Percentiles rank a stretch among this genome's conserved stretches.
Conservation (phyloP, 1,140 invertebrate species). For the Drosophila tropicalis region DNA sequence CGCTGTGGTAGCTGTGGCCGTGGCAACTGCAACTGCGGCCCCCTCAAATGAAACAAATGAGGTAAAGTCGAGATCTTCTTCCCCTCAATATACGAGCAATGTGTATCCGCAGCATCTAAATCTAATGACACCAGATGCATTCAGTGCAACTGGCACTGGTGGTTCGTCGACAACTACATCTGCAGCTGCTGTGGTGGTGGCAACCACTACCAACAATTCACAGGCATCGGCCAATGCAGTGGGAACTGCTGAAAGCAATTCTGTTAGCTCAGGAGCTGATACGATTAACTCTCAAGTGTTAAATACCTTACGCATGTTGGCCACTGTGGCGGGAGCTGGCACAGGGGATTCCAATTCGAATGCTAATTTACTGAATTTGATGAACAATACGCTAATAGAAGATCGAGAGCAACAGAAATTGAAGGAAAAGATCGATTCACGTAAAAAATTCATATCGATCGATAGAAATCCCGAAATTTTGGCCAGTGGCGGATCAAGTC, state of each 20-base stretch:
- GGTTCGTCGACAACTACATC: constrained; percentile 8
- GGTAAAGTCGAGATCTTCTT: constrained; percentile 57
- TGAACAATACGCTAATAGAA: constrained; percentile 79
- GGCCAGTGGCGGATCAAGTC: constrained; percentile 89
- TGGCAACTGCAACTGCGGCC: constrained; percentile 60
- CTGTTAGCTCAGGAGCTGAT: constrained; percentile 18
- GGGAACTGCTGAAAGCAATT: constrained; percentile 24
- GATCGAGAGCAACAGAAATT: constrained; percentile 78
- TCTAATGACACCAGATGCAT: constrained; percentile 95
- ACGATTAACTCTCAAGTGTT: constrained; percentile 76
- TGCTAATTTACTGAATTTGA: constrained; percentile 70
- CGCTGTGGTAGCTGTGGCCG: constrained; percentile 68
- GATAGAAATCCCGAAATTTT: constrained; percentile 75
- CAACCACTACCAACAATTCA: constrained; percentile 30
- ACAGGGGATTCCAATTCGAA: constrained; percentile 55
- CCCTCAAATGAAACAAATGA: constrained; percentile 46
- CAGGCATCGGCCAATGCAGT: constrained; percentile 25
- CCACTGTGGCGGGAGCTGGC: constrained; percentile 59
- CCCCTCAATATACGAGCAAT: constrained; percentile 60
- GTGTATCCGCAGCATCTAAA: constrained; percentile 83
- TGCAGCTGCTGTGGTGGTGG: constrained; percentile 45
- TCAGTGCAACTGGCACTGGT: constrained; percentile 85
- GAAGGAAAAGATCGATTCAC: constrained; percentile 64
- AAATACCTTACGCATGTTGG: constrained; percentile 78
- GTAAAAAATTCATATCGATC: constrained; percentile 76